Base-by-base conservation (phyloP, 2,113 vertebrate species). In the Corythoichthys haematopterus region DNA sequence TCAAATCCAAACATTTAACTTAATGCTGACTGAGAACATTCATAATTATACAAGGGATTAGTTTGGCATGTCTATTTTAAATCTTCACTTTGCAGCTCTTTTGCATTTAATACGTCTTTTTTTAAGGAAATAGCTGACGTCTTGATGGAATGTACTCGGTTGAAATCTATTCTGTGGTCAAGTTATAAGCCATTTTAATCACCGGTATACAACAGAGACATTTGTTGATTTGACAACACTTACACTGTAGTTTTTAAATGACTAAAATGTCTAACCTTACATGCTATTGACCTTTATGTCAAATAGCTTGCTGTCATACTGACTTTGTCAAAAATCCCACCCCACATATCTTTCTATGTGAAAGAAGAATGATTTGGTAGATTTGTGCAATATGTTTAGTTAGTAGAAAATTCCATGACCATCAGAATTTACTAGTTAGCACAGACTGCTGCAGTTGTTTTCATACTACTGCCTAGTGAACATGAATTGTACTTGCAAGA, bases 381-480 rank as follows among this genome's bases (percentile, higher is more conserved):
- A 7, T 52, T 8, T 52, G 6, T 52, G 16, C 16, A 52, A 0
- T 4, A 52, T 52, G 50, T 52, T 52, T 8, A 52, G 16, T 52
- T 6, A n/a, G 6, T 52, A 6, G 15, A n/a, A 52, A 52, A 5
- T 52, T 55, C 3, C 52, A 33, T 9, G 10, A 9, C 52, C 28
- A 3, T 10, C 5, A 33, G 28, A 55, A 55, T 33, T 6, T 6
- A 52, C 13, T 14, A 45, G 1, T 46, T 15, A 52, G 6, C 3
- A 6, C 38, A 9, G 36, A 57, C 20, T 20, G 9, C 9, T 16
- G 20, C 63, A 56, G 51, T 45, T 59, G 62, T 33, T 40, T 64
- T 45, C 9, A 61, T 64, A 57, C 55, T 56, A 72, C 80, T 81
- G 74, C 37, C 81, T 75, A 63, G 52, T 76, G 81, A 65, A 38